Percentiles rank a stretch among this genome's conserved stretches.
Conservation (phyloP, 2,113 vertebrate genomes). For the Nyctereutes procyonoides region DNA sequence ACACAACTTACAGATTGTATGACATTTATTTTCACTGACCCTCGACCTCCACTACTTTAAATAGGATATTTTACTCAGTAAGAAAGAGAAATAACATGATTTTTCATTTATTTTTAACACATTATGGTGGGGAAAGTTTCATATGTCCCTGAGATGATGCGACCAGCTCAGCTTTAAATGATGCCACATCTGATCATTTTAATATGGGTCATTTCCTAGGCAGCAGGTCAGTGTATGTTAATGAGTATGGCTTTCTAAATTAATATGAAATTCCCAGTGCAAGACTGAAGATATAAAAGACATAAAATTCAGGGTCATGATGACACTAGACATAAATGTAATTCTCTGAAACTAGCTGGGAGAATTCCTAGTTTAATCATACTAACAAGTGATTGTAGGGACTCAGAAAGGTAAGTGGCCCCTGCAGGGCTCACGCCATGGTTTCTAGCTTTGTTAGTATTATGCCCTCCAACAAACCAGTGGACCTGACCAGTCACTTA, state of each 20-base stretch:
- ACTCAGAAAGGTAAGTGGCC: background rate
- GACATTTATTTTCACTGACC: background rate
- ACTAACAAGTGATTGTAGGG: no score
- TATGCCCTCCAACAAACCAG: fast-evolving
- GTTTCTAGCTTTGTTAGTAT: background rate
- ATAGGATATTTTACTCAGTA: background rate
- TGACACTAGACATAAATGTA: background rate
- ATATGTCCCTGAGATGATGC: background rate
- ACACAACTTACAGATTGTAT: background rate
- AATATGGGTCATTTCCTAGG: background rate
- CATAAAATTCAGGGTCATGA: background rate
- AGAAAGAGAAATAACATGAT: background rate
- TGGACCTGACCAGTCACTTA: background rate
- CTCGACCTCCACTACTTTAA: background rate
- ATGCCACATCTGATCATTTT: background rate
- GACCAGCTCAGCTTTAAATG: background rate
- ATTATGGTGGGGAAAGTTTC: background rate
- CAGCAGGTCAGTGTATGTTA: background rate
- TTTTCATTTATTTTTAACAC: background rate
- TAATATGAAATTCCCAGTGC: background rate
- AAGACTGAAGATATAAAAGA: background rate
- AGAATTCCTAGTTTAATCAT: background rate
- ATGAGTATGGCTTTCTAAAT: constrained; percentile 25
- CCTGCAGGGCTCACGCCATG: fast-evolving
- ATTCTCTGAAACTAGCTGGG: background rate